Percentiles rank a stretch among this genome's conserved stretches.
phyloP scores from a whole-genome alignment of 2,113 vertebrate genomes.

The Etia nguti region DNA sequence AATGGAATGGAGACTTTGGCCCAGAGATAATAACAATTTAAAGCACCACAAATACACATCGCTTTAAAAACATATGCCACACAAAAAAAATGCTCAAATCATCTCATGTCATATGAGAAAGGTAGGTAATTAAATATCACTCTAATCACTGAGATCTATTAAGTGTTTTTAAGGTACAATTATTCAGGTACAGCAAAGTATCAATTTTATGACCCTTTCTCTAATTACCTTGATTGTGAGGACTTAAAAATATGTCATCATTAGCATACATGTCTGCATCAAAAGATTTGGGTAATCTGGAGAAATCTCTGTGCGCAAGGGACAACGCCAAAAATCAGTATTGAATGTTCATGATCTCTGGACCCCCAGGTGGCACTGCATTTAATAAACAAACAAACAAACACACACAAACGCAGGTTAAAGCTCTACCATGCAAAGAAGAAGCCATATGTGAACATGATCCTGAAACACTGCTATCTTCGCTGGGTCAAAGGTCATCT shows the following conservation, averaged over 20 bases:
- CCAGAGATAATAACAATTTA: background rate
- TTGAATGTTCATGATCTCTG: background rate
- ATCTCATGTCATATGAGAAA: background rate
- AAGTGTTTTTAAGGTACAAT: background rate
- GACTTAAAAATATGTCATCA: background rate
- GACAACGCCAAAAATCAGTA: background rate
- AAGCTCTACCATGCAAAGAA: background rate
- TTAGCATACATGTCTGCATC: background rate
- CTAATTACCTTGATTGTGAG: background rate
- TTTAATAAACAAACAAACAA: background rate
- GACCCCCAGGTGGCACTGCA: background rate
- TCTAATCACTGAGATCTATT: background rate
- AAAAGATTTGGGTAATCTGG: background rate
- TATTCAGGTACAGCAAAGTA: background rate
- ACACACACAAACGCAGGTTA: background rate
- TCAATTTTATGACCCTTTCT: background rate
- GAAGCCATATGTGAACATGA: background rate
- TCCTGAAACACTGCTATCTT: background rate
- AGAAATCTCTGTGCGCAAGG: background rate
- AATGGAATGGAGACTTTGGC: background rate
- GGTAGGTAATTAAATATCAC: background rate
- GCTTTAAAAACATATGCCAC: background rate
- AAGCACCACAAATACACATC: background rate
- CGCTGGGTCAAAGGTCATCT: background rate
- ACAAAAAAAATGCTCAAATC: background rate